Conservation (phyloP, 2,888 invertebrate genomes). For the Blastobasis adustella region DNA sequence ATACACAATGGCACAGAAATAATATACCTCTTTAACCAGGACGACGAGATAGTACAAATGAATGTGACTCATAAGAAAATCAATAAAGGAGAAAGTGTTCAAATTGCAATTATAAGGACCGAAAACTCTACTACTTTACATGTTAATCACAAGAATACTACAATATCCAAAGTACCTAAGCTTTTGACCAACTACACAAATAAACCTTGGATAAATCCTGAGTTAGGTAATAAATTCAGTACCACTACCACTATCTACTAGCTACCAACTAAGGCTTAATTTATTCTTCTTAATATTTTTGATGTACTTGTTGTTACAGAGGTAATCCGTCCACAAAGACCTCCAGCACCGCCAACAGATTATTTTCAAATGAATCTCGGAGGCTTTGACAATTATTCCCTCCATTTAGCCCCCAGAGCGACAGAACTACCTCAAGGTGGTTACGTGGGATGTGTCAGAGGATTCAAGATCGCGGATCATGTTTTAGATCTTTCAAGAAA, state of each 20-base stretch:
- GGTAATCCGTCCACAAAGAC: constrained; percentile 89
- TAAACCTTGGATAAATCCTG: constrained; percentile 90
- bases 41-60: constrained; percentile 85
- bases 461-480: constrained; percentile 88
- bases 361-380: constrained; percentile 93
- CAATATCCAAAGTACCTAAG: constrained; percentile 79
- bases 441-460: constrained; percentile 90
- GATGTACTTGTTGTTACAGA: constrained; percentile 67
- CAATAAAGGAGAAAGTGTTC: constrained; percentile 88
- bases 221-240: constrained; percentile 74
- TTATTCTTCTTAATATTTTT: neutral
- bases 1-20: constrained; percentile 86
- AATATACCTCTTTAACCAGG: constrained; percentile 89
- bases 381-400: constrained; percentile 85
- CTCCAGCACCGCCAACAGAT: constrained; percentile 90
- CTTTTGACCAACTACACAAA: constrained; percentile 86
- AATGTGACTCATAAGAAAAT: constrained; percentile 84
- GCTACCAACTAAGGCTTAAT: neutral
- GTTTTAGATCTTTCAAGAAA: constrained; percentile 85
- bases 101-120: constrained; percentile 88
- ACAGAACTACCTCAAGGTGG: constrained; percentile 74
- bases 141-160: constrained; percentile 85
- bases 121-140: constrained; percentile 84
- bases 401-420: constrained; percentile 65
- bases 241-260: neutral